Base-by-base conservation (phyloP, 1,140 invertebrate genomes). In the Dolichoris vasculosae region DNA sequence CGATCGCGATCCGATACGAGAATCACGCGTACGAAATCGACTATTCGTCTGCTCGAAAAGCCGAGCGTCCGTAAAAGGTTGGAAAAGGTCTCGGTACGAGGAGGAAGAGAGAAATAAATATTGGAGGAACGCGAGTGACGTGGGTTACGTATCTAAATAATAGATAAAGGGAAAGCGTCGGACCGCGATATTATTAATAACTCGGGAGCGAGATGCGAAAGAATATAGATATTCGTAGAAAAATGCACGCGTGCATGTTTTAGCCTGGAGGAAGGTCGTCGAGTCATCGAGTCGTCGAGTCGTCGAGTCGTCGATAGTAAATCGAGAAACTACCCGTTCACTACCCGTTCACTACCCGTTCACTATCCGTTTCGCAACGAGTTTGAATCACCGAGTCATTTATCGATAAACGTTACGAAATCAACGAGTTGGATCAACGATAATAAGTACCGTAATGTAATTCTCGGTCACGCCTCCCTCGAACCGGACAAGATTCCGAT, bases 221-320 rank as follows among this genome's bases (percentile, higher is more conserved):
- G 35, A 67, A 20, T 0, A 1, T 3, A 13, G 32, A 30, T 35
- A 35, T n/a, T 17, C 4, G 3, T 7, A 67, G 9, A 3, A 35
- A 67, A 67, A 35, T 67, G 51, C 15, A 67, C 30, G 64, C 17
- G n/a, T 15, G 7, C 43, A 26, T 40, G 1, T 6, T 67, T 67
- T 71, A 23, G 17, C 69, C 69, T 71, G 23, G 69, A 26, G 69
- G 9, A 71, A 71, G 69, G 69, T 40, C 69, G 69, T 23, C n/a
- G n/a, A n/a, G n/a, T n/a, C n/a, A n/a, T n/a, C n/a, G n/a, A n/a
- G n/a, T n/a, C n/a, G n/a, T n/a, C n/a, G n/a, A n/a, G n/a, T n/a
- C n/a, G n/a, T n/a, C n/a, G n/a, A n/a, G n/a, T n/a, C n/a, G n/a
- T n/a, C n/a, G n/a, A n/a, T n/a, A n/a, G n/a, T n/a, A n/a, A n/a